Conservation (phyloP, 2,113 vertebrate species). For the Montifringilla adamsi region DNA sequence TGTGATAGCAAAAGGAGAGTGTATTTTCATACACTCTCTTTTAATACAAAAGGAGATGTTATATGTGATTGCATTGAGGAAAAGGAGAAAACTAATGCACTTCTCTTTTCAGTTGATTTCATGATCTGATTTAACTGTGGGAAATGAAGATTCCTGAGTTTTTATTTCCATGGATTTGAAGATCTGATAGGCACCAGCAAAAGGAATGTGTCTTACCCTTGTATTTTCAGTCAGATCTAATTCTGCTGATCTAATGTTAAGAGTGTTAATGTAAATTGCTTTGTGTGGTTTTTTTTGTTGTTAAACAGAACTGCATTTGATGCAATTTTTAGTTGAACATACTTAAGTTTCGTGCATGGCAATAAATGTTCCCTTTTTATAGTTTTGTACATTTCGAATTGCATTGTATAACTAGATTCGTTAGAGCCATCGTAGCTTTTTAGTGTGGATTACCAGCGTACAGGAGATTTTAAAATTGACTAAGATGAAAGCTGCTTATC, state of each 20-base stretch:
- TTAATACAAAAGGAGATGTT: not conserved
- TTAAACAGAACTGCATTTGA: slow-evolving; percentile 62
- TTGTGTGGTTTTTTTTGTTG: slow-evolving; percentile 37
- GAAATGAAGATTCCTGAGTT: slow-evolving; percentile 57
- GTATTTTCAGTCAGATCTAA: slow-evolving; percentile 60
- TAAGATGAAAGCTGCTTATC: slow-evolving; percentile 54
- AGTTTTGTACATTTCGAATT: slow-evolving; percentile 77
- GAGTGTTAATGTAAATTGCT: slow-evolving; percentile 69
- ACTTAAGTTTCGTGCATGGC: slow-evolving; percentile 65
- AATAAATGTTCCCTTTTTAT: slow-evolving; percentile 69
- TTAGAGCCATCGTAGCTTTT: slow-evolving; percentile 45
- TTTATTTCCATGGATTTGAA: slow-evolving; percentile 66
- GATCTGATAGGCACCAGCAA: slow-evolving; percentile 81
- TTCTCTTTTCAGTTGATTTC: slow-evolving; percentile 79
- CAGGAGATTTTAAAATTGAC: slow-evolving; percentile 46
- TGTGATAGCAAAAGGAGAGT: not conserved
- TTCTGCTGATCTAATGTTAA: slow-evolving; percentile 64
- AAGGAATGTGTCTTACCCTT: slow-evolving; percentile 70
- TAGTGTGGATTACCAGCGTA: slow-evolving; percentile 49
- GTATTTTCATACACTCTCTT: not conserved
- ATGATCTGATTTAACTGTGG: slow-evolving; percentile 67
- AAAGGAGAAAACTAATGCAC: slow-evolving; percentile 17
- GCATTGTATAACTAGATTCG: slow-evolving; percentile 64
- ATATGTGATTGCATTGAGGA: not conserved
- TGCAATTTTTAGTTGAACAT: slow-evolving; percentile 71